phyloP scores from a whole-genome alignment of 1,140 invertebrate genomes.

The Macrobrachium rosenbergii region DNA sequence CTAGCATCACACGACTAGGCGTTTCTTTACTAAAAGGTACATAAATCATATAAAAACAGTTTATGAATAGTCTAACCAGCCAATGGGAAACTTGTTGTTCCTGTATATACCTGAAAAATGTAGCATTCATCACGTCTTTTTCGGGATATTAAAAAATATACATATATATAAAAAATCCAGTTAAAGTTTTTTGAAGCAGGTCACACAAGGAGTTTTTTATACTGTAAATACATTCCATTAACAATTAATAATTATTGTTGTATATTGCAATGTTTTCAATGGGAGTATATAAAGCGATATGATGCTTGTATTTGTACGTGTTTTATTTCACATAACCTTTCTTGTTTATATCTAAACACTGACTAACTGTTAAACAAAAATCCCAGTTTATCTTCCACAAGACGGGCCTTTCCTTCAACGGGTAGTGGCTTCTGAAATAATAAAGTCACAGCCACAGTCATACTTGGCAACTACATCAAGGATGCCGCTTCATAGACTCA shows the following conservation, averaged over 20 bases:
- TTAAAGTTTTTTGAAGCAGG: conserved; percentile 17
- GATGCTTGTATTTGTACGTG: conserved; percentile 40
- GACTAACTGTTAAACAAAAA: too few species aligned
- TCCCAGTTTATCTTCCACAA: too few species aligned
- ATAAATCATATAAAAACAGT: too few species aligned
- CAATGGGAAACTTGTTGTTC: not conserved
- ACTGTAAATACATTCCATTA: conserved; percentile 62
- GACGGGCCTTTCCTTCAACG: too few species aligned
- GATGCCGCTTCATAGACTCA: too few species aligned
- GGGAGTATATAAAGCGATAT: conserved; percentile 52
- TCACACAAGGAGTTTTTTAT: conserved; percentile 43
- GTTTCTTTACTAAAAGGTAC: too few species aligned
- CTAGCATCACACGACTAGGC: too few species aligned
- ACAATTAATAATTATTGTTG: conserved; percentile 51
- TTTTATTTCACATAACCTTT: not conserved
- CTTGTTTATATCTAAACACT: not conserved
- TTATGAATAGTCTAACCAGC: too few species aligned
- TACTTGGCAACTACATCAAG: too few species aligned
- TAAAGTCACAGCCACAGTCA: too few species aligned
- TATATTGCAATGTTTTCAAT: conserved; percentile 61
- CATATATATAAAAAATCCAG: not conserved
- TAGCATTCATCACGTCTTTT: conserved; percentile 1
- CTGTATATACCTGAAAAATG: not conserved
- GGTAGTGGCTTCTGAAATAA: too few species aligned
- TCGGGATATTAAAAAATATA: not conserved